Evolutionary conservation across 2,797 vertebrate genomes (phyloP).

Genomic region (Poliocrania exsul): DNA sequence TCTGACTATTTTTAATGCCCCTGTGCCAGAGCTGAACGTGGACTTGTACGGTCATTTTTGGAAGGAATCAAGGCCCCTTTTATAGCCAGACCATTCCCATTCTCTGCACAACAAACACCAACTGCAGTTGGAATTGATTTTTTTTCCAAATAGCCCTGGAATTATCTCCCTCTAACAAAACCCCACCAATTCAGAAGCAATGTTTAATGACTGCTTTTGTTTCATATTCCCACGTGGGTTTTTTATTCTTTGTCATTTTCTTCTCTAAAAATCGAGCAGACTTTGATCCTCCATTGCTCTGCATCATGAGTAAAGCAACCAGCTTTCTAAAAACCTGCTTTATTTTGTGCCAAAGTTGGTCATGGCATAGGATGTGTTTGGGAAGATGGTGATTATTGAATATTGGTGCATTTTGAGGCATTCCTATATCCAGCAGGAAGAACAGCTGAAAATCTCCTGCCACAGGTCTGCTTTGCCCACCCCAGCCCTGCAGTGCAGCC

Average conservation of each 20-base stretch:
- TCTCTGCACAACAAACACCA: conserved; percentile 14
- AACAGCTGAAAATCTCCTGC: background rate
- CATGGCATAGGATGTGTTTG: background rate
- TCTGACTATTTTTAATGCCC: conserved; percentile 64
- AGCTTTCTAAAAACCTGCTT: conserved; percentile 4
- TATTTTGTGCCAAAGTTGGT: background rate
- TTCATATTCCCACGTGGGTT: conserved; percentile 39
- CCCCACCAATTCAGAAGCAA: conserved; percentile 35
- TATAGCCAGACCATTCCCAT: conserved; percentile 3
- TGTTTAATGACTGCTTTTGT: conserved; percentile 67
- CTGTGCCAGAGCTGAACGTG: background rate
- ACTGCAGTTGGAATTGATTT: conserved; percentile 27
- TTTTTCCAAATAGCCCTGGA: conserved; percentile 35
- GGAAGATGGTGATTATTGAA: background rate
- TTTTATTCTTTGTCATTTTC: conserved; percentile 41
- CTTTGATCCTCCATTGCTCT: conserved; percentile 22
- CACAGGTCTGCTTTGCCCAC: background rate
- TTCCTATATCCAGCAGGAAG: background rate
- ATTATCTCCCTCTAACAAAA: conserved; percentile 57
- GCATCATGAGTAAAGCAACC: background rate
- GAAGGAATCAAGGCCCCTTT: conserved; percentile 3
- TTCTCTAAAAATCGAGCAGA: conserved; percentile 26
- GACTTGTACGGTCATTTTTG: conserved; percentile 29
- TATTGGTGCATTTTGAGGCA: background rate
- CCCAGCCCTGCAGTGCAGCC: background rate